Evolutionary conservation across 2,797 vertebrate genomes (phyloP).

Genomic region (Acrossocheilus wenchowensis): DNA sequence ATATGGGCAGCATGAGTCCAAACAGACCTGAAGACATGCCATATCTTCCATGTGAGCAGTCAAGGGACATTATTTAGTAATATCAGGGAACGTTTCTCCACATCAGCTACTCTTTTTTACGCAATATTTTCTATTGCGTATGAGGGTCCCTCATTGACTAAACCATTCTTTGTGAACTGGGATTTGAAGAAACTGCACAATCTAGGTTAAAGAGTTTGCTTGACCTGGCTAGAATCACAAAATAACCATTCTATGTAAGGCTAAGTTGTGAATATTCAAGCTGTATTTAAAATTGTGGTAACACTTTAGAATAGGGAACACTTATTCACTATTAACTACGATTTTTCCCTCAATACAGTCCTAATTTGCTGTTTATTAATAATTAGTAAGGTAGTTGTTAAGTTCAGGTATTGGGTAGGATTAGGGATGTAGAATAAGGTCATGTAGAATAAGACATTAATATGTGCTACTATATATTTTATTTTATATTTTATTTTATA

Average conservation of each 20-base stretch:
- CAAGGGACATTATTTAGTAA: conserved; percentile 33
- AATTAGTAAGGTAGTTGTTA: no score
- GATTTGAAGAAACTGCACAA: neutral
- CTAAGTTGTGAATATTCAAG: neutral
- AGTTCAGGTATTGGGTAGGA: no score
- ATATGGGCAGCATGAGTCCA: neutral
- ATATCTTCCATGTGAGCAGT: conserved; percentile 5
- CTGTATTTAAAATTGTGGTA: no score
- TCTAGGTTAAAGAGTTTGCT: neutral
- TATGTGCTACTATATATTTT: no score
- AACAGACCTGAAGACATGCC: conserved; percentile 14
- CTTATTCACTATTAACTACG: no score
- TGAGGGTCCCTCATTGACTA: neutral
- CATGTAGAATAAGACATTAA: no score
- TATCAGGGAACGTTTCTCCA: conserved; percentile 3
- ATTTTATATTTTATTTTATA: no score
- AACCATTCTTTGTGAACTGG: neutral
- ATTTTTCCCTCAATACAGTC: no score
- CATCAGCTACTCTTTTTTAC: conserved; percentile 7
- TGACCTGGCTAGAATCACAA: neutral
- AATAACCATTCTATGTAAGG: neutral
- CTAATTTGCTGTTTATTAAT: no score
- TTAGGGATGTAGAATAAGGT: no score
- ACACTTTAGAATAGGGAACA: no score
- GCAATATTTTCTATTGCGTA: conserved; percentile 5